Evolutionary conservation across 2,888 invertebrate genomes (phyloP).

Genomic region (Tenthredo livida): DNA sequence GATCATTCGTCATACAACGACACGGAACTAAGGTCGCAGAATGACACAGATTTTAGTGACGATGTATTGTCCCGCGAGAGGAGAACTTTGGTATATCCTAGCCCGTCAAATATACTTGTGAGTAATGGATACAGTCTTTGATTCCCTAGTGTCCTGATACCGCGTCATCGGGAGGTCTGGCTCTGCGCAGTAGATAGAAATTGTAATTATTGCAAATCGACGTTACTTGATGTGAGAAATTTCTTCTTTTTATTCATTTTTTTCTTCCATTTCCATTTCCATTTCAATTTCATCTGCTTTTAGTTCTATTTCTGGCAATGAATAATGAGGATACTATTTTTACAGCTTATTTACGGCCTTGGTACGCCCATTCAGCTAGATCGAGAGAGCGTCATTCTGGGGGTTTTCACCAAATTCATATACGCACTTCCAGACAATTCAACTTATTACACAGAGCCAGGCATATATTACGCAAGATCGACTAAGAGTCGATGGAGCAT

Average conservation of each 20-base stretch:
- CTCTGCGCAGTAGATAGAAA: constrained; percentile 5
- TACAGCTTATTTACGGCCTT: constrained; percentile 76
- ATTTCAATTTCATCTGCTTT: background rate
- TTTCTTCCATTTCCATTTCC: background rate
- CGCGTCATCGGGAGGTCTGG: background rate
- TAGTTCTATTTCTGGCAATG: background rate
- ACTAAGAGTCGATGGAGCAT: constrained; percentile 81
- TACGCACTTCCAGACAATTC: constrained; percentile 76
- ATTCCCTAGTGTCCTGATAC: constrained; percentile 27
- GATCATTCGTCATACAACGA: constrained; percentile 46
- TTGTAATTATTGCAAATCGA: constrained; percentile 4
- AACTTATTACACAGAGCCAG: constrained; percentile 73
- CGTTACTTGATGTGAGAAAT: constrained; percentile 11
- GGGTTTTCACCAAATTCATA: constrained; percentile 76
- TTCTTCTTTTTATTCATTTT: background rate
- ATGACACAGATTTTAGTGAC: constrained; percentile 48
- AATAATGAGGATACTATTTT: background rate
- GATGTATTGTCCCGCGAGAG: constrained; percentile 59
- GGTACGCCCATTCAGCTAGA: constrained; percentile 77
- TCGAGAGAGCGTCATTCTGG: constrained; percentile 76
- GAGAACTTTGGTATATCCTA: constrained; percentile 69
- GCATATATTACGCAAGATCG: constrained; percentile 65
- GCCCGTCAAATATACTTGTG: constrained; percentile 69
- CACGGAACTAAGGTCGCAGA: background rate
- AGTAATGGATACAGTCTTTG: constrained; percentile 55